Percentiles rank a stretch among this genome's conserved stretches.
These are phyloP conservation scores for Sardinella longiceps DNA, from an alignment of 2,797 vertebrate species.

Conservation along the genomic window DNA sequence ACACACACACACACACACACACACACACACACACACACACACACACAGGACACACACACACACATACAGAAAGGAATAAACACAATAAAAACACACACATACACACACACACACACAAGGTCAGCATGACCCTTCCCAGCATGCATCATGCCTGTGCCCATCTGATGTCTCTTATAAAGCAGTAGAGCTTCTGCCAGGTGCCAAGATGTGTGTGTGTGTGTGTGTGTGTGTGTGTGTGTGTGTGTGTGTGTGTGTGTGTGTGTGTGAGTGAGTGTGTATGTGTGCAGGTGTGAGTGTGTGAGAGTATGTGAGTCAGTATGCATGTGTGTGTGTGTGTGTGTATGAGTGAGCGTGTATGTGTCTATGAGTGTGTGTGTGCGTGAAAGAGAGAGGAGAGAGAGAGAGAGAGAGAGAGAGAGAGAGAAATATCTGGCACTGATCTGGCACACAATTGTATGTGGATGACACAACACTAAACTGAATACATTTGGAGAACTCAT, in stretches of 20 bases:
- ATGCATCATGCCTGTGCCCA: constrained; percentile 37
- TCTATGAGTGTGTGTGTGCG: not conserved
- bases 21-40: too few species aligned
- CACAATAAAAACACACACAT: too few species aligned
- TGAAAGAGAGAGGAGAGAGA: not conserved
- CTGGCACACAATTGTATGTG: not conserved
- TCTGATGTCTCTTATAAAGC: constrained; percentile 39
- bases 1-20: constrained; percentile 33
- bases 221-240: too few species aligned
- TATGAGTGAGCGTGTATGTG: too few species aligned
- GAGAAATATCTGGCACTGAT: not conserved
- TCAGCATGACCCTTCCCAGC: constrained; percentile 52
- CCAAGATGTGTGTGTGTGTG: too few species aligned
- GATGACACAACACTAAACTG: not conserved
- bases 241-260: too few species aligned
- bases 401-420: not conserved
- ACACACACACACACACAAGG: constrained; percentile 49
- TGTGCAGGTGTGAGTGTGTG: too few species aligned
- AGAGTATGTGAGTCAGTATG: too few species aligned
- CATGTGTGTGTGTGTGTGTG: too few species aligned
- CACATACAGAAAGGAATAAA: too few species aligned
- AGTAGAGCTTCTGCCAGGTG: not conserved
- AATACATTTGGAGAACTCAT: not conserved
- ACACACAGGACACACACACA: too few species aligned
- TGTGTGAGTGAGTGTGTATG: too few species aligned